Base-by-base conservation (phyloP, 1,140 invertebrate genomes). In the Saccostrea echinata region DNA sequence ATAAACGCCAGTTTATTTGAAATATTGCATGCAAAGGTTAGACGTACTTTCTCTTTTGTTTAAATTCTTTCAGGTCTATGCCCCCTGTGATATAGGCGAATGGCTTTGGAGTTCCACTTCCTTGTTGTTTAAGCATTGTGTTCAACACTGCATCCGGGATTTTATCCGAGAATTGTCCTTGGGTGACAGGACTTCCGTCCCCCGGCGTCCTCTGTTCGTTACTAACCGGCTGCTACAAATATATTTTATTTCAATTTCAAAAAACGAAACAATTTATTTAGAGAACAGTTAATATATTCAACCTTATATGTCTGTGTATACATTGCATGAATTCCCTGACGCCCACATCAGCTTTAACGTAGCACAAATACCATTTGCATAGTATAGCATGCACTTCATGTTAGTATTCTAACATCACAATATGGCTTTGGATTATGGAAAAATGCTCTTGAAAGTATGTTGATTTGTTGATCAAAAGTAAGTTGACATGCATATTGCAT, bases 51-150 rank as follows among this genome's bases (percentile, higher is more conserved):
- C 90, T 93, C 53, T 87, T 89, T 53, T 92, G 87, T 84, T 90
- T 91, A 68, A 94, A 91, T 89, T 93, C 91, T 27, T 91, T 90
- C n/a, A 94, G 88, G 61, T 94, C 92, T 6, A 92, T 92, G 30
- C 93, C 93, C 53, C 91, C 88, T 12, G 91, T 91, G 24, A 92
- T 89, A 80, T 94, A 94, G 0, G 93, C 91, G 90, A 94, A 94
- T 68, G 93, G 93, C 84, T 94, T 94, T 21, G 92, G 91, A 9
- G 89, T 88, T 35, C 90, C 90, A 87, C 91, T 92, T 24, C 90
- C 92, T 33, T 89, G 86, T 52, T 92, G 90, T 52, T 93, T 91
- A 87, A 93, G n/a, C 91, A 92, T 92, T 6, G 90, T 90, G 84
- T 89, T 91, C 18, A 92, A 83, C 1, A 92, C 86, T 61, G 88